These are phyloP conservation scores for Araneus ventricosus DNA, from an alignment of 1,140 invertebrate species.

Conservation along the genomic window DNA sequence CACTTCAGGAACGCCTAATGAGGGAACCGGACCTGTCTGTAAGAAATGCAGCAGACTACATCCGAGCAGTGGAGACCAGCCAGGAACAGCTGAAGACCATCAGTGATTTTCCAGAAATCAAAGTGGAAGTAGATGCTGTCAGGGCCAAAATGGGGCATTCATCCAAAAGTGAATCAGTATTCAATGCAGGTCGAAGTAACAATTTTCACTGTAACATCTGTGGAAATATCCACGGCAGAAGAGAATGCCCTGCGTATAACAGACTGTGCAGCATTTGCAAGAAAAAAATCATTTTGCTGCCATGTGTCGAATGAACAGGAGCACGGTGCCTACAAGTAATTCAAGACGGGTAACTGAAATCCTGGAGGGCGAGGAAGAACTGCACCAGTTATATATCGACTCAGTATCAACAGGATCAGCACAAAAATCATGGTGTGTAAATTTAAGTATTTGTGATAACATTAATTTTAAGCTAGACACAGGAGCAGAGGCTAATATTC, in stretches of 20 bases:
- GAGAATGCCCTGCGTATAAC: constrained; percentile 19
- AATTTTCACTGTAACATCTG: not conserved
- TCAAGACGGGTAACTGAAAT: constrained; percentile 26
- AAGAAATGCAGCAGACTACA: not conserved
- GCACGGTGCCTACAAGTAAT: not conserved
- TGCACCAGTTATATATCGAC: too few relatives aligned
- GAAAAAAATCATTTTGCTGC: constrained; percentile 29
- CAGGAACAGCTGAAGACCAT: not conserved
- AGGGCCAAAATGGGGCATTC: not conserved
- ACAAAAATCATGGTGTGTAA: too few relatives aligned
- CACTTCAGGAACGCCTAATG: constrained; percentile 18
- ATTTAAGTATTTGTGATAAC: too few relatives aligned
- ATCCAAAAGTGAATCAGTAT: not conserved
- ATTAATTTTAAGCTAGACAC: constrained; percentile 56
- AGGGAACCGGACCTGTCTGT: not conserved
- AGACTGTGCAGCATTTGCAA: constrained; percentile 19
- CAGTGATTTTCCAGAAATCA: too few relatives aligned
- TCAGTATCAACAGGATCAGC: too few relatives aligned
- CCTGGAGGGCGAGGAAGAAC: not conserved
- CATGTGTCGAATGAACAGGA: not conserved
- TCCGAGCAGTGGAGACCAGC: constrained; percentile 20
- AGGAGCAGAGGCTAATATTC: constrained; percentile 47
- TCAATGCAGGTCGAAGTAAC: too few relatives aligned
- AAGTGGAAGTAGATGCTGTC: not conserved
- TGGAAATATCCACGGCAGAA: not conserved